Percentiles rank a stretch among this genome's conserved stretches.
These are phyloP conservation scores for Melanotus villosus DNA, from an alignment of 2,888 invertebrate genomes.

Conservation along the genomic window DNA sequence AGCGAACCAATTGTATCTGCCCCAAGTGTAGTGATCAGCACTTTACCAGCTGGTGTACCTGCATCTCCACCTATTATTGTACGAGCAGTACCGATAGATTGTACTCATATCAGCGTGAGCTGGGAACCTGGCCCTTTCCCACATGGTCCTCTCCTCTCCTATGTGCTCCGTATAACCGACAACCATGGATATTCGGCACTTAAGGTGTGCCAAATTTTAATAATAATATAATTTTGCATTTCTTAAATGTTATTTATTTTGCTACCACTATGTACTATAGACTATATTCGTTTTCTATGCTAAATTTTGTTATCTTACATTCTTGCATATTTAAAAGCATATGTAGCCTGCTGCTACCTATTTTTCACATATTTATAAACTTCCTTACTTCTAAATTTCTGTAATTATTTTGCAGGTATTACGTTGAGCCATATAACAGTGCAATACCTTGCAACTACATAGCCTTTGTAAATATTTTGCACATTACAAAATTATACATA, in stretches of 20 bases:
- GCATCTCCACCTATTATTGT: conserved; percentile 83
- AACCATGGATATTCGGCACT: conserved; percentile 65
- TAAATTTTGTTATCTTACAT: too few relatives aligned
- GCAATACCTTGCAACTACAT: conserved; percentile 1
- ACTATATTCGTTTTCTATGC: too few relatives aligned
- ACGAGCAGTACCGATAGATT: conserved; percentile 84
- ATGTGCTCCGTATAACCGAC: conserved; percentile 80
- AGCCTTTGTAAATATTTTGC: conserved; percentile 24
- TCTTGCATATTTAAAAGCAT: too few relatives aligned
- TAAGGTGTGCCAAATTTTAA: conserved; percentile 62
- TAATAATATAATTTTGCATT: not conserved
- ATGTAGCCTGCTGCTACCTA: too few relatives aligned
- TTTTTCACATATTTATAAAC: conserved; percentile 12
- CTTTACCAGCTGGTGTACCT: conserved; percentile 81
- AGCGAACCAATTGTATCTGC: conserved; percentile 77
- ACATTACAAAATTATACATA: too few relatives aligned
- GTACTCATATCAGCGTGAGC: conserved; percentile 86
- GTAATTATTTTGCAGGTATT: conserved; percentile 26
- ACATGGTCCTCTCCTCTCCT: conserved; percentile 90
- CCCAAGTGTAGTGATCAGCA: conserved; percentile 83
- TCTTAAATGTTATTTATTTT: not conserved
- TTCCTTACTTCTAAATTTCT: not conserved
- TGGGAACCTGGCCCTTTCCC: conserved; percentile 91
- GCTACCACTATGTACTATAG: too few relatives aligned
- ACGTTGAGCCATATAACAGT: conserved; percentile 7